Evolutionary conservation across 2,113 vertebrate species (phyloP).

Genomic region (Cyphomyrus discorhynchus): DNA sequence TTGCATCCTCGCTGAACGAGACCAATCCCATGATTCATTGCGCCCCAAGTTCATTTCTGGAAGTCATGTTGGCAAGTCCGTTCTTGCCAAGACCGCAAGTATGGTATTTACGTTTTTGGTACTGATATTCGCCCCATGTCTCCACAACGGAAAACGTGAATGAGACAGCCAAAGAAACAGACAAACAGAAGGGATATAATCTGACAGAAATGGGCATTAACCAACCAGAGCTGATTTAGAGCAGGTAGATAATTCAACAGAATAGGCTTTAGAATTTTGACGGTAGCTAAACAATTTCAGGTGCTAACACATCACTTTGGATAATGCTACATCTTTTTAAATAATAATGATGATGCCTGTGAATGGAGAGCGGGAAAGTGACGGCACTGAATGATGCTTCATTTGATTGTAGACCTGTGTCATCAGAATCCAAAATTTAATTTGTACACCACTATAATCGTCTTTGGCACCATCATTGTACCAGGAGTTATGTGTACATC

Average conservation of each 20-base stretch:
- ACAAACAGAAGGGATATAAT: not conserved
- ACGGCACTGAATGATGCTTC: not conserved
- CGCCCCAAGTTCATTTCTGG: not conserved
- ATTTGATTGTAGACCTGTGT: not conserved
- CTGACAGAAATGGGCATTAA: not conserved
- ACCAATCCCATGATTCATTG: not conserved
- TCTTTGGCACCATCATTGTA: not conserved
- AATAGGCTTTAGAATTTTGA: not conserved
- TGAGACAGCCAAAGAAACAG: not conserved
- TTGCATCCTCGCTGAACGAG: not conserved
- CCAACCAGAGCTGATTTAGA: not conserved
- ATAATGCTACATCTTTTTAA: not conserved
- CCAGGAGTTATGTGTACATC: not conserved
- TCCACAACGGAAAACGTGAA: not conserved
- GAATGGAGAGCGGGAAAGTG: not conserved
- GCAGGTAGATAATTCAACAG: not conserved
- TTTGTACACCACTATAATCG: not conserved
- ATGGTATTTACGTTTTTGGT: not conserved
- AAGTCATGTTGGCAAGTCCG: not conserved
- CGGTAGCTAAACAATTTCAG: not conserved
- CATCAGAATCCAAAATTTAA: not conserved
- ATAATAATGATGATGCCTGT: not conserved
- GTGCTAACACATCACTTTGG: not conserved
- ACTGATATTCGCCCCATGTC: not conserved
- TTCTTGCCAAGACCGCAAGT: not conserved